A percentile compares a stretch with the other conserved stretches of the same genome.
These are phyloP conservation scores for Lepus europaeus DNA, from an alignment of 2,113 vertebrate genomes.

Conservation along the genomic window DNA sequence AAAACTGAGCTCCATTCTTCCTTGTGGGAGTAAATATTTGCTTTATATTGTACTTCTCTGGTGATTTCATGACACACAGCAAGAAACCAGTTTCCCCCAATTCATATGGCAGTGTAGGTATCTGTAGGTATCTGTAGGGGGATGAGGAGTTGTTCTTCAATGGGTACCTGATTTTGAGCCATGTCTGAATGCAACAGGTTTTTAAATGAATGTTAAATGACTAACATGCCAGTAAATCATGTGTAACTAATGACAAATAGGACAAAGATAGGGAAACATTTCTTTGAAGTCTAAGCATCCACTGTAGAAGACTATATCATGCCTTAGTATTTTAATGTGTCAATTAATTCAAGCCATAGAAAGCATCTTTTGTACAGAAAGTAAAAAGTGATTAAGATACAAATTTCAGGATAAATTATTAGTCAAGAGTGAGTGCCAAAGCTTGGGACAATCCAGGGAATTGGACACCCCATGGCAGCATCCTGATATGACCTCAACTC, in stretches of 20 bases:
- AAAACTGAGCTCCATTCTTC: slow-evolving; percentile 70
- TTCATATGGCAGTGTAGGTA: background rate
- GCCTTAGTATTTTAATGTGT: slow-evolving; percentile 31
- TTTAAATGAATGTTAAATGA: slow-evolving; percentile 48
- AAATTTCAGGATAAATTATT: background rate
- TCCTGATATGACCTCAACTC: background rate
- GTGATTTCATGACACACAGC: slow-evolving; percentile 51
- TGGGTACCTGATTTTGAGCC: slow-evolving; percentile 40
- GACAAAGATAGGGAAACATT: slow-evolving; percentile 64
- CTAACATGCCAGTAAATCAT: background rate
- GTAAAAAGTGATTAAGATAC: background rate
- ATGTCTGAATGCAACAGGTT: background rate
- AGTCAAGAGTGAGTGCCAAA: background rate
- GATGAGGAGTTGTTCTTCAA: background rate
- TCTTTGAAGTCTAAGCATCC: slow-evolving; percentile 22
- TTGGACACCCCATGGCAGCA: background rate
- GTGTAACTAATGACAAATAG: slow-evolving; percentile 46
- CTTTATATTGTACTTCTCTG: slow-evolving; percentile 77
- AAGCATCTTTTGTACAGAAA: background rate
- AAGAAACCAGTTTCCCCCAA: slow-evolving; percentile 70
- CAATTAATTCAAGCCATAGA: background rate
- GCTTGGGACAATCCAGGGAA: background rate
- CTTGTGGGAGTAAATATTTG: slow-evolving; percentile 65
- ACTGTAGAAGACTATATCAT: background rate
- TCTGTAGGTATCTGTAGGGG: background rate